phyloP scores from a whole-genome alignment of 2,888 invertebrate genomes.

The Halictus ligatus region DNA sequence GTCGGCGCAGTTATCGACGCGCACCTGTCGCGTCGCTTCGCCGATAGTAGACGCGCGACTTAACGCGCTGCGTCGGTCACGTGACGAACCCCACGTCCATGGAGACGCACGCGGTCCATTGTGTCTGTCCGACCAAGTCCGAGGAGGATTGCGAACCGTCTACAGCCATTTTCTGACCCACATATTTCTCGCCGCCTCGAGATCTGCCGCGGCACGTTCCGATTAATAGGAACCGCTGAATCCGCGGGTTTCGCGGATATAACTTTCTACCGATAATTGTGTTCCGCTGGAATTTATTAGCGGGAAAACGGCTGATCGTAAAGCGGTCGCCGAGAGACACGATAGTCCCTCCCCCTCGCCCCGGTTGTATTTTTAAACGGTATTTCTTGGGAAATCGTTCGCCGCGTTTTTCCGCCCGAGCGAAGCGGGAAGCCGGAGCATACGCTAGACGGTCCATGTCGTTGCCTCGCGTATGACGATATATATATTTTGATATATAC shows the following conservation, averaged over 20 bases:
- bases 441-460: slow-evolving; percentile 12
- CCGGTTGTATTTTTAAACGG: background rate
- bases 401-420: slow-evolving; percentile 10
- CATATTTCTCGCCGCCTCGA: background rate
- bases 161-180: background rate
- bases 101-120: slow-evolving; percentile 24
- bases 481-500: background rate
- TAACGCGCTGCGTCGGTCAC: slow-evolving; percentile 72
- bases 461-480: slow-evolving; percentile 7
- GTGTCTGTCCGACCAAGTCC: background rate
- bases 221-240: slow-evolving; percentile 8
- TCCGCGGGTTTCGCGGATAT: background rate
- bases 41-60: slow-evolving; percentile 77
- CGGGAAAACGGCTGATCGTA: slow-evolving; percentile 18
- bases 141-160: slow-evolving; percentile 5
- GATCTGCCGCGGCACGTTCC: background rate
- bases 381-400: slow-evolving; percentile 32
- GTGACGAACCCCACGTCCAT: slow-evolving; percentile 59
- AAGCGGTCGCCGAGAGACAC: background rate
- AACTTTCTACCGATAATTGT: slow-evolving; percentile 19
- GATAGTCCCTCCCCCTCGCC: background rate
- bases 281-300: slow-evolving; percentile 26
- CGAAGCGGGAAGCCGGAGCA: background rate
- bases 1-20: slow-evolving; percentile 77
- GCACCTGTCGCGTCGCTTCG: slow-evolving; percentile 76